These are phyloP conservation scores for Callyntrura guangdongensis DNA, from an alignment of 2,888 invertebrate species.

Conservation along the genomic window DNA sequence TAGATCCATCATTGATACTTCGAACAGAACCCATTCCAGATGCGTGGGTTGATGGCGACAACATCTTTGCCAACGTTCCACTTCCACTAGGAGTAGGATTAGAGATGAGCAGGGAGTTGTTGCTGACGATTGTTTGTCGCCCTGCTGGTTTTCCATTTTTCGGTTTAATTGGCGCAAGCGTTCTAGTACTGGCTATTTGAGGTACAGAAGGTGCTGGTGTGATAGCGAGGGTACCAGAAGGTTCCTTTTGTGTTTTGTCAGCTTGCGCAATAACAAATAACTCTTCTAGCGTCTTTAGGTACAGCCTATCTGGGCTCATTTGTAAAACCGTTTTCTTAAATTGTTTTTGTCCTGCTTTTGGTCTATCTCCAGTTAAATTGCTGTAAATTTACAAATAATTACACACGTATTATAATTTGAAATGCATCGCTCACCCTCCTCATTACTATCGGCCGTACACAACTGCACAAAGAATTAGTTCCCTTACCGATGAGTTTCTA, in stretches of 20 bases:
- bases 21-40: constrained; percentile 58
- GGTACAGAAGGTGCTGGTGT: constrained; percentile 46
- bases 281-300: constrained; percentile 58
- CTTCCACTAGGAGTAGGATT: constrained; percentile 70
- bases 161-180: constrained; percentile 35
- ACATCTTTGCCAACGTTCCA: constrained; percentile 82
- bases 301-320: constrained; percentile 45
- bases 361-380: constrained; percentile 54
- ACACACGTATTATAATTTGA: too few species aligned
- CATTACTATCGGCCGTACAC: too few species aligned
- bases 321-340: background rate
- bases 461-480: too few species aligned
- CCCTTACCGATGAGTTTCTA: constrained; percentile 73
- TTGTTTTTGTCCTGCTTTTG: background rate
- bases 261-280: constrained; percentile 51
- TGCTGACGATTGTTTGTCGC: constrained; percentile 18
- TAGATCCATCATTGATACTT: constrained; percentile 46
- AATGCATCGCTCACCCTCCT: too few species aligned
- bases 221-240: constrained; percentile 12
- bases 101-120: constrained; percentile 55
- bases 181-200: constrained; percentile 28
- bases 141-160: constrained; percentile 73
- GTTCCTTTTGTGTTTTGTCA: constrained; percentile 68
- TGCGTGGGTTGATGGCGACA: constrained; percentile 80
- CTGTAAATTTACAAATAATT: constrained; percentile 21